Conservation (phyloP, 2,888 invertebrate species). For the Crioceris asparagi region DNA sequence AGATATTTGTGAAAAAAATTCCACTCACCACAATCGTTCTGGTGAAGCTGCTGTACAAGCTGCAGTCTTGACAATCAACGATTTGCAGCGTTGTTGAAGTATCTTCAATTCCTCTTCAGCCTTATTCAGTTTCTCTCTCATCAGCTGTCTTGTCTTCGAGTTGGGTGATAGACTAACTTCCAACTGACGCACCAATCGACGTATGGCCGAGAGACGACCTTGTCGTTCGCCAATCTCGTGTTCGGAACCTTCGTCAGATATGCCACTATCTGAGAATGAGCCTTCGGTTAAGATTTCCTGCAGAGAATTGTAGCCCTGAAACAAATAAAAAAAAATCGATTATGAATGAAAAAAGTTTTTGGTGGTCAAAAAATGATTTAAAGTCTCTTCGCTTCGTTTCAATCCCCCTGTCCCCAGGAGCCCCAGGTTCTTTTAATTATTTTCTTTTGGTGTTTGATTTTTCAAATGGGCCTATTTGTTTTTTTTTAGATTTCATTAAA, state of each 20-base stretch:
- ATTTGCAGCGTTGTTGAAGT: constrained; percentile 60
- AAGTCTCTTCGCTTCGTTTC: too few relatives aligned
- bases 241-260: constrained; percentile 63
- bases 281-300: constrained; percentile 42
- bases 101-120: constrained; percentile 60
- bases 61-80: constrained; percentile 47
- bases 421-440: too few relatives aligned
- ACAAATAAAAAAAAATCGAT: constrained; percentile 16
- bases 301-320: constrained; percentile 35
- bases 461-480: too few relatives aligned
- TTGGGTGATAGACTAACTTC: constrained; percentile 58
- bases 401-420: too few relatives aligned
- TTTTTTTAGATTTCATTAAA: too few relatives aligned
- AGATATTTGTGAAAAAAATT: too few relatives aligned
- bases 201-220: constrained; percentile 52
- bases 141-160: constrained; percentile 52
- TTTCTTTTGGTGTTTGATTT: too few relatives aligned
- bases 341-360: too few relatives aligned
- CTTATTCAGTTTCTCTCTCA: constrained; percentile 59
- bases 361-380: too few relatives aligned
- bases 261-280: constrained; percentile 69
- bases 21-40: constrained; percentile 21
- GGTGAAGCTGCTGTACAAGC: constrained; percentile 17
- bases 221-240: constrained; percentile 57
- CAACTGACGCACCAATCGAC: constrained; percentile 54